Evolutionary conservation across 2,797 vertebrate species (phyloP).

Genomic region (Acridotheres tristis): DNA sequence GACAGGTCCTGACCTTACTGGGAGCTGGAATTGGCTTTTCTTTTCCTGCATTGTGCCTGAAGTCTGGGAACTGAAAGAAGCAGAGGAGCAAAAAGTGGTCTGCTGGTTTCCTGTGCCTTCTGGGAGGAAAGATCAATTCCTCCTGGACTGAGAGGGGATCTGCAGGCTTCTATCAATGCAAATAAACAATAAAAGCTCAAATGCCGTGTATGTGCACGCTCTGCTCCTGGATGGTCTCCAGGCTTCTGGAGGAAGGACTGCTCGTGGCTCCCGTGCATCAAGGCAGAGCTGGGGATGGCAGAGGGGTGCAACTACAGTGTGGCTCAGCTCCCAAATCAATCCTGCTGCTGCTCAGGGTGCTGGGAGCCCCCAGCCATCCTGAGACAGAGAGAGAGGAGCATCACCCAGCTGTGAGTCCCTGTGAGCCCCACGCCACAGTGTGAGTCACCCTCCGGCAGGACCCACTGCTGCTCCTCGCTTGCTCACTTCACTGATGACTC

Average conservation of each 20-base stretch:
- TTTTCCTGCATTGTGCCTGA: background rate
- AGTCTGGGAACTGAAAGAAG: background rate
- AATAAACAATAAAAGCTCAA: background rate
- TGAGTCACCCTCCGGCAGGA: conserved; percentile 36
- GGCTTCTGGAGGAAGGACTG: background rate
- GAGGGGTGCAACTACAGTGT: background rate
- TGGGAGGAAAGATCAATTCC: background rate
- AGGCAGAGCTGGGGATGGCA: background rate
- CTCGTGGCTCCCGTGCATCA: background rate
- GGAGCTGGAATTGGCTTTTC: background rate
- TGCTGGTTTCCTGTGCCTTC: background rate
- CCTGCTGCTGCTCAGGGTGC: background rate
- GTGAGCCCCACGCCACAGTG: background rate
- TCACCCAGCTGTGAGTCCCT: background rate
- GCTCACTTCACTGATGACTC: conserved; percentile 64
- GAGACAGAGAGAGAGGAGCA: background rate
- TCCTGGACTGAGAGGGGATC: background rate
- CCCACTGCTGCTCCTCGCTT: background rate
- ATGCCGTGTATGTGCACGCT: accelerated
- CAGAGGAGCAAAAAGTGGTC: background rate
- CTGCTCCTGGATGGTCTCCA: background rate
- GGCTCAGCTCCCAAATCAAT: background rate
- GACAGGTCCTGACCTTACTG: background rate
- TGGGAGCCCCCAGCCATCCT: background rate
- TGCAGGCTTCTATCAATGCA: background rate